Conservation (phyloP, 1,140 invertebrate genomes). For the Drosophila serrata region DNA sequence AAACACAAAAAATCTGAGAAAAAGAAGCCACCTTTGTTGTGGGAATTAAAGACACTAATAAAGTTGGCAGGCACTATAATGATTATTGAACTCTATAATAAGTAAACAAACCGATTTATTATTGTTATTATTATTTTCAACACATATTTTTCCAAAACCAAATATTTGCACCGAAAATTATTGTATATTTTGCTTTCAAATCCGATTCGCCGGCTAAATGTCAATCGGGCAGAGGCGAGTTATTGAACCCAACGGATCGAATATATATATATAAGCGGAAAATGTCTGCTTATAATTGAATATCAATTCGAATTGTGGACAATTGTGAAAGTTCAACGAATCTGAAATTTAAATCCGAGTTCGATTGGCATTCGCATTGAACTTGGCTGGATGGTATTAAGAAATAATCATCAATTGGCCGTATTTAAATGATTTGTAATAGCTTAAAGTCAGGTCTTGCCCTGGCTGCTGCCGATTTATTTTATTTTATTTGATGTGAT, state of each 20-base stretch:
- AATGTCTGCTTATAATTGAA: conserved; percentile 63
- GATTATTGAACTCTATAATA: conserved; percentile 13
- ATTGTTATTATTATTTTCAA: conserved; percentile 18
- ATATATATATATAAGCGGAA: conserved; percentile 47
- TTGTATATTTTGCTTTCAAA: conserved; percentile 63
- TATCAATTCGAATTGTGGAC: conserved; percentile 48
- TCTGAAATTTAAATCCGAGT: conserved; percentile 60
- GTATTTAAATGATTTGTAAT: conserved; percentile 69
- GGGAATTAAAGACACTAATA: conserved; percentile 32
- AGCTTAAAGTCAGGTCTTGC: conserved; percentile 39
- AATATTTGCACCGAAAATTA: conserved; percentile 19
- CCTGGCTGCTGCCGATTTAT: neutral
- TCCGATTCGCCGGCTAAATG: conserved; percentile 44
- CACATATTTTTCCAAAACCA: conserved; percentile 10
- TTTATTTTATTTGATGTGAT: neutral
- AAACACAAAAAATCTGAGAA: conserved; percentile 2
- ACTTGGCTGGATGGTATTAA: conserved; percentile 47
- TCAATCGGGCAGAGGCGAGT: conserved; percentile 32
- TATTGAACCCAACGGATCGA: conserved; percentile 55
- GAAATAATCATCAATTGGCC: conserved; percentile 59
- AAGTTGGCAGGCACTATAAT: conserved; percentile 27
- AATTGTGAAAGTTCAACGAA: conserved; percentile 80
- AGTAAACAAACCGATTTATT: conserved; percentile 21
- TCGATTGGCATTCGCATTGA: conserved; percentile 29
- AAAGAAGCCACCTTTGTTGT: conserved; percentile 29